A percentile compares a stretch with the other conserved stretches of the same genome.
phyloP scores from a whole-genome alignment of 2,113 vertebrate genomes.

The Albula goreensis region DNA sequence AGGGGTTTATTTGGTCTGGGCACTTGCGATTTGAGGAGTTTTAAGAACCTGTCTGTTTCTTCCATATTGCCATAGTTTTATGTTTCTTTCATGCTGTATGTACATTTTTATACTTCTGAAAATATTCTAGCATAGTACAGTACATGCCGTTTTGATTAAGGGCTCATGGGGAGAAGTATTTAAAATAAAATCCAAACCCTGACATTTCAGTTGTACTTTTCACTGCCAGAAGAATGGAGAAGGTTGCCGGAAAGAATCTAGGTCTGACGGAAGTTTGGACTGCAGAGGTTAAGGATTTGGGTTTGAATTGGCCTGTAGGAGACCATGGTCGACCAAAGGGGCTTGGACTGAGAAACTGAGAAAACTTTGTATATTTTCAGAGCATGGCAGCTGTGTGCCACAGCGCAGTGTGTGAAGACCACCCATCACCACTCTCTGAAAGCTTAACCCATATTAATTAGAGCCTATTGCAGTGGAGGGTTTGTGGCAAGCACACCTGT shows the following conservation, averaged over 20 bases:
- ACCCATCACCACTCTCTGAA: conserved; percentile 62
- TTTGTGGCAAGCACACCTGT: conserved; percentile 71
- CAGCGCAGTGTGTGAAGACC: conserved; percentile 52
- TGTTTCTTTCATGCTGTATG: conserved; percentile 44
- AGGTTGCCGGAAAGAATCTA: conserved; percentile 33
- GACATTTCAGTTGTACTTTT: conserved; percentile 29
- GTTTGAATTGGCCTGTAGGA: conserved; percentile 60
- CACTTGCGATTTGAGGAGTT: conserved; percentile 35
- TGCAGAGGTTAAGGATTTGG: conserved; percentile 43
- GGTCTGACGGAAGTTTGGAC: conserved; percentile 61
- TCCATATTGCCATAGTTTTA: conserved; percentile 37
- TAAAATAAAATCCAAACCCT: conserved; percentile 25
- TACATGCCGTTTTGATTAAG: conserved; percentile 43
- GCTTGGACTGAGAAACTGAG: conserved; percentile 36
- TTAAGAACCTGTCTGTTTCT: conserved; percentile 40
- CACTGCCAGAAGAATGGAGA: conserved; percentile 37
- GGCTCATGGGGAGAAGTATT: conserved; percentile 32
- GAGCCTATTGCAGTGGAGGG: conserved; percentile 58
- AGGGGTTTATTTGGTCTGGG: conserved; percentile 46
- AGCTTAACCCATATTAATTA: conserved; percentile 65
- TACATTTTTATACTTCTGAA: conserved; percentile 35
- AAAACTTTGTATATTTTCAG: conserved; percentile 61
- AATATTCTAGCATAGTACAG: conserved; percentile 32
- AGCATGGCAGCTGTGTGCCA: conserved; percentile 48
- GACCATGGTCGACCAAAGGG: conserved; percentile 38